Evolutionary conservation across 92 coral and sea anemone species (phyloP).

Genomic region (Epizoanthus fatuus): DNA sequence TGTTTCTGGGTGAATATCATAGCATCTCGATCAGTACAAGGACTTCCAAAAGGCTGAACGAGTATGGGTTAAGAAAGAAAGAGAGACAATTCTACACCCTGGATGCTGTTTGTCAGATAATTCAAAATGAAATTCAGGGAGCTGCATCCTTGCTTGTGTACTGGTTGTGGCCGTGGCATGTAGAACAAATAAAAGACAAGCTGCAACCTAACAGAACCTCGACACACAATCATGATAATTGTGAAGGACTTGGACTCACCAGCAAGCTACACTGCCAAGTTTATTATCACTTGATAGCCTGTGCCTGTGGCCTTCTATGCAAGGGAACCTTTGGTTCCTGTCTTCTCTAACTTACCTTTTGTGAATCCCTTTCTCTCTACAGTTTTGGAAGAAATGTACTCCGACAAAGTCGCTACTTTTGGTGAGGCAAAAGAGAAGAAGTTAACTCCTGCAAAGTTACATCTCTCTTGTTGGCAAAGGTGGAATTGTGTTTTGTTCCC

Average conservation of each 20-base stretch:
- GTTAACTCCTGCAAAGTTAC: no score
- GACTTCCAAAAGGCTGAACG: constrained; percentile 48
- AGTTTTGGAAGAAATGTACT: no score
- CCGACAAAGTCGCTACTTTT: no score
- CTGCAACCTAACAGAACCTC: constrained; percentile 35
- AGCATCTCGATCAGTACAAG: constrained; percentile 39
- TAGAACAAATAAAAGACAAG: constrained; percentile 41
- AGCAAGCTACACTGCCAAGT: constrained; percentile 59
- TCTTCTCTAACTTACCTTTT: no score
- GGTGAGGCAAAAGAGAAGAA: no score
- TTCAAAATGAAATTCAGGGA: constrained; percentile 49
- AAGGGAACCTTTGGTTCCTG: no score
- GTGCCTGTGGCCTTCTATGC: no score
- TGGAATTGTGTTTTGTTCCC: no score
- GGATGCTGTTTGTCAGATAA: constrained; percentile 49
- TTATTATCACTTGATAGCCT: background rate
- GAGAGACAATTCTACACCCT: constrained; percentile 22
- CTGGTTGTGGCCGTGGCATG: constrained; percentile 28
- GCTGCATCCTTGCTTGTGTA: constrained; percentile 42
- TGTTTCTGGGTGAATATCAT: constrained; percentile 48
- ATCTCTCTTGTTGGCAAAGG: no score
- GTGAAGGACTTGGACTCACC: constrained; percentile 60
- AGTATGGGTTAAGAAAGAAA: constrained; percentile 38
- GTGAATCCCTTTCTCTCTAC: no score
- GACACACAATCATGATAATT: constrained; percentile 52